Base-by-base conservation (phyloP, 2,797 vertebrate genomes). In the Galagoides demidoff region DNA sequence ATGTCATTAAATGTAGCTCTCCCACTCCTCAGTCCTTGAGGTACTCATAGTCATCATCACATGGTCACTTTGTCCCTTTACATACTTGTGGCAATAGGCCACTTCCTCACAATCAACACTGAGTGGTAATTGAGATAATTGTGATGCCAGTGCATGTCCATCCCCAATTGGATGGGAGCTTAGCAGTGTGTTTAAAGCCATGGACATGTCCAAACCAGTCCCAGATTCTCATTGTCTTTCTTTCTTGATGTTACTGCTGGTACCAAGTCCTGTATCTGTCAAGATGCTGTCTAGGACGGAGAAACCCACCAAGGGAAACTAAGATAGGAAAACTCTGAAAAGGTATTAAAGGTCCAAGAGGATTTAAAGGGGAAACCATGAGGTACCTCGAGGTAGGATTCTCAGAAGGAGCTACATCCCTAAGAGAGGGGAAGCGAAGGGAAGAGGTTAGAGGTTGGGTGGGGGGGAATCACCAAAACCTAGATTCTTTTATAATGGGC, bases 61-160 rank as follows among this genome's bases (percentile, higher is more conserved):
- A 83, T 23, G 63, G 31, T 79, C 37, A 39, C 64, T 94, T 78
- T 29, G 63, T 71, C 73, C 61, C 23, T 34, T 45, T 68, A 11
- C 31, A 59, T 43, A 79, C 16, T 64, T 79, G 63, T 27, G 90
- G 68, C 82, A 90, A 0, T 73, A 57, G 77, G 31, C n/a, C 19
- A 70, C 31, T 93, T 93, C 78, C 82, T 96, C 87, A 87, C 57
- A 95, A 71, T 85, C 45, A 89, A 77, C 27, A 55, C 1, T 87
- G 49, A 61, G 27, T 91, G 79, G 52, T 90, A 88, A 90, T 57
- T 90, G n/a, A 92, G 23, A 79, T 81, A 82, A 96, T 87, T 94
- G 52, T 97, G 90, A 89, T 91, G 78, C 23, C 20, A 81, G 37
- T 76, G 23, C 27, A 49, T 82, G 49, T 43, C 29, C 37, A 61